phyloP scores from a whole-genome alignment of 2,113 vertebrate species.

The Steatornis caripensis region DNA sequence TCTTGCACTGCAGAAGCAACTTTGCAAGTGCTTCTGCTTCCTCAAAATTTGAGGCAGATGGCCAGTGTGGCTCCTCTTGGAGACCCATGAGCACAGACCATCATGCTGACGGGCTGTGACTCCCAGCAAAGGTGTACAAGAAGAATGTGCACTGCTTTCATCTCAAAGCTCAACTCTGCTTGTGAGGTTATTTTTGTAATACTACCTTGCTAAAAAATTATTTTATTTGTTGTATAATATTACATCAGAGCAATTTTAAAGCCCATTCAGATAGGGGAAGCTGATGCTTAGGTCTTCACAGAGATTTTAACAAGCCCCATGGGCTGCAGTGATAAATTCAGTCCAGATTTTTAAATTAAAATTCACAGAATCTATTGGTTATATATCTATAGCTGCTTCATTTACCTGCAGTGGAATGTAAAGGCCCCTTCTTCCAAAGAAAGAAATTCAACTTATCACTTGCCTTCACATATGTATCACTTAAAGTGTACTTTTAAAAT shows the following conservation, averaged over 20 bases:
- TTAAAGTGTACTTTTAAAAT: not conserved
- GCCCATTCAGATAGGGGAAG: not conserved
- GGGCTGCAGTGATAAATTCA: not conserved
- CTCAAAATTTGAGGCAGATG: not conserved
- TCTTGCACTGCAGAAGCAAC: not conserved
- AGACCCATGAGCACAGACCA: accelerated
- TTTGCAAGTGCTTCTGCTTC: not conserved
- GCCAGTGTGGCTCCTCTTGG: not conserved
- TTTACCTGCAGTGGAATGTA: not conserved
- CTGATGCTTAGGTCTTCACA: not conserved
- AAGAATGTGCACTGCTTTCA: not conserved
- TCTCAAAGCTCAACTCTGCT: not conserved
- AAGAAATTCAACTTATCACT: not conserved
- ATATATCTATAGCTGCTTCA: not conserved
- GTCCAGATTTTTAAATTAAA: not conserved
- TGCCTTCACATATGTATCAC: not conserved
- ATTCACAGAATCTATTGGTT: not conserved
- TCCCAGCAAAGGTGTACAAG: not conserved
- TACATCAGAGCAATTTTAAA: slow-evolving; percentile 10
- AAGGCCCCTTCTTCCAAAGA: not conserved
- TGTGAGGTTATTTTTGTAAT: not conserved
- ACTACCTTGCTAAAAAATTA: not conserved
- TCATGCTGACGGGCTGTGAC: not conserved
- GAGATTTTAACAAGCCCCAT: not conserved
- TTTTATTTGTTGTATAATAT: slow-evolving; percentile 20